phyloP scores from a whole-genome alignment of 2,888 invertebrate species.

The Chromoteleia sp. region DNA sequence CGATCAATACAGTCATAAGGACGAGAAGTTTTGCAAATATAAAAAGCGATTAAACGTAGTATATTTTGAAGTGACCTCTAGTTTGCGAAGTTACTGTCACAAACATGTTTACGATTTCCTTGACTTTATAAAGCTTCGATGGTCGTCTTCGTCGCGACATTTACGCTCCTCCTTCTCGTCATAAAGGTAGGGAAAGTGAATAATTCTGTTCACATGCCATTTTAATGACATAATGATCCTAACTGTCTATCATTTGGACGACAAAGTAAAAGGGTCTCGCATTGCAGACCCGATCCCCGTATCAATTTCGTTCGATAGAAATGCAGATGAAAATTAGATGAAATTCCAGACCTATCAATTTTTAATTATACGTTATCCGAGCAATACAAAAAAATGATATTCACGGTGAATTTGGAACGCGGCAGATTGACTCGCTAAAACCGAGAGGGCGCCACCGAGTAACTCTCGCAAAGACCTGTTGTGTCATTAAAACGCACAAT shows the following conservation, averaged over 20 bases:
- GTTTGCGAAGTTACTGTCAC: slow-evolving; percentile 32
- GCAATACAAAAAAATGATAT: slow-evolving; percentile 19
- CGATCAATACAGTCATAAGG: not conserved
- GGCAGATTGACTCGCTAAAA: not conserved
- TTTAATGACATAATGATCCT: slow-evolving; percentile 52
- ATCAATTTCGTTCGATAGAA: slow-evolving; percentile 29
- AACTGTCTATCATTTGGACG: slow-evolving; percentile 31
- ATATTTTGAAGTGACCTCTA: slow-evolving; percentile 45
- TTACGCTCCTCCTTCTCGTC: not conserved
- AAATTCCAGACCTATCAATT: slow-evolving; percentile 28
- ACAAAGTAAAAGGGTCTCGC: slow-evolving; percentile 27
- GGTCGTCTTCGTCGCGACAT: slow-evolving; percentile 16
- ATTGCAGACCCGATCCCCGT: slow-evolving; percentile 6
- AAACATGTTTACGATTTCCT: slow-evolving; percentile 63
- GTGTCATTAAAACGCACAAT: slow-evolving; percentile 9
- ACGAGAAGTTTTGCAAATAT: slow-evolving; percentile 25
- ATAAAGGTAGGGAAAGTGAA: slow-evolving; percentile 35
- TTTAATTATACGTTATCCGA: slow-evolving; percentile 19
- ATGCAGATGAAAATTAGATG: slow-evolving; percentile 24
- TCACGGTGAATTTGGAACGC: not conserved
- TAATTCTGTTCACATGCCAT: slow-evolving; percentile 41
- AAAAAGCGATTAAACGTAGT: slow-evolving; percentile 42
- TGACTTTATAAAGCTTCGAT: slow-evolving; percentile 15
- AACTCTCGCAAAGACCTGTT: slow-evolving; percentile 20
- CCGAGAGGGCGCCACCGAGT: slow-evolving; percentile 14